Conservation (phyloP, 2,797 vertebrate genomes). For the Hoplostethus atlanticus region DNA sequence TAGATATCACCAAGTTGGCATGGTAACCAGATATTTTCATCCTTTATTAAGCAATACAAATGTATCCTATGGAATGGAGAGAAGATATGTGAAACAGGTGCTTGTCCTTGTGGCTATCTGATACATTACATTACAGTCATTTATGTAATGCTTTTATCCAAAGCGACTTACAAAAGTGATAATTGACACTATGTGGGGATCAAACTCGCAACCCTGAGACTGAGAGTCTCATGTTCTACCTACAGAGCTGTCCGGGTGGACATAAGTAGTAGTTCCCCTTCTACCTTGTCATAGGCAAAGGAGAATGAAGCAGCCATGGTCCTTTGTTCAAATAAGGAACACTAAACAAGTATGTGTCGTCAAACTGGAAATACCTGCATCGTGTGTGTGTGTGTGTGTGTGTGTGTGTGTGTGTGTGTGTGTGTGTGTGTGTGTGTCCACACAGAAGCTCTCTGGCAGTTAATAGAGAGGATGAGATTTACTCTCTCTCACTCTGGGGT, state of each 20-base stretch:
- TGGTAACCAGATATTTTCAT: not conserved
- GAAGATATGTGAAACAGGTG: not conserved
- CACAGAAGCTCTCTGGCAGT: not conserved
- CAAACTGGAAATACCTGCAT: slow-evolving; percentile 85
- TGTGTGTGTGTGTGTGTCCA: slow-evolving; percentile 21
- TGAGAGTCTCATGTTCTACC: too few relatives aligned
- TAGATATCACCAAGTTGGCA: not conserved
- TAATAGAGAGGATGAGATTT: slow-evolving; percentile 34
- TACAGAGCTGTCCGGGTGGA: too few relatives aligned
- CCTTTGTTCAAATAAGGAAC: slow-evolving; percentile 59
- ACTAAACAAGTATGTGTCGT: slow-evolving; percentile 66
- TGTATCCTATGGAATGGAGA: not conserved
- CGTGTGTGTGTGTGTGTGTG: slow-evolving; percentile 13
- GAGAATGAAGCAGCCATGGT: slow-evolving; percentile 36
- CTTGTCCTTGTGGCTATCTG: not conserved
- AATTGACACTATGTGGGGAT: too few relatives aligned
- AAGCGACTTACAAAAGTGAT: too few relatives aligned
- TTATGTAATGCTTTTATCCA: too few relatives aligned
- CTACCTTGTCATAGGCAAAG: not conserved
- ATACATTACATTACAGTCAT: too few relatives aligned
- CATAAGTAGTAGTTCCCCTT: too few relatives aligned
- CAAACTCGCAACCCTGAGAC: too few relatives aligned
- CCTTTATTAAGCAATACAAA: not conserved
- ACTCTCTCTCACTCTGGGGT: not conserved
- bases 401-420: slow-evolving; percentile 26